phyloP scores from a whole-genome alignment of 1,140 invertebrate genomes.

The Drosophila kanapiae region DNA sequence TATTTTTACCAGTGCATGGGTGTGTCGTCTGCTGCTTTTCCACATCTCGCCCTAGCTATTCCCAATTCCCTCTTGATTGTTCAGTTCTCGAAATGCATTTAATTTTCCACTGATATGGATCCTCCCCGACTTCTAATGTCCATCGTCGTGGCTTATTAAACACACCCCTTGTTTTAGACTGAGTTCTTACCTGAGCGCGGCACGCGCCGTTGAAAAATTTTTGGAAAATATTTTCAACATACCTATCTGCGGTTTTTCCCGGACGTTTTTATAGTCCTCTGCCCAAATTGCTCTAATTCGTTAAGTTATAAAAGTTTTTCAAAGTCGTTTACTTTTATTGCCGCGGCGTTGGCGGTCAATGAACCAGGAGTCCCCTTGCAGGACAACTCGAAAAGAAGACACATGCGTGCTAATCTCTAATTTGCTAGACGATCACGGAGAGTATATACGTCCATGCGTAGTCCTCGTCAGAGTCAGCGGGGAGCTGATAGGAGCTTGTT shows the following conservation, averaged over 20 bases:
- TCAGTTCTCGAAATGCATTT: constrained; percentile 44
- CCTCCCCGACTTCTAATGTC: constrained; percentile 57
- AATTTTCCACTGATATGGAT: constrained; percentile 61
- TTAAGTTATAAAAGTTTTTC: constrained; percentile 74
- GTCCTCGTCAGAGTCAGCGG: constrained; percentile 42
- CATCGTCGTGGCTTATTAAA: constrained; percentile 72
- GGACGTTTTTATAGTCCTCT: constrained; percentile 76
- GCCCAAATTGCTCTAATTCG: constrained; percentile 78
- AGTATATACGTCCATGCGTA: constrained; percentile 31
- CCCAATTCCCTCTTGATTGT: constrained; percentile 18
- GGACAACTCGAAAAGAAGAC: constrained; percentile 59
- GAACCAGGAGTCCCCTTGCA: constrained; percentile 42
- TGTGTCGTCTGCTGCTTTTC: constrained; percentile 4
- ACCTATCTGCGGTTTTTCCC: constrained; percentile 67
- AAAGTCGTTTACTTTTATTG: constrained; percentile 65
- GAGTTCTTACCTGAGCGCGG: constrained; percentile 35
- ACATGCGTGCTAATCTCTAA: constrained; percentile 83
- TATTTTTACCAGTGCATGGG: constrained; percentile 28
- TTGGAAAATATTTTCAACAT: constrained; percentile 44
- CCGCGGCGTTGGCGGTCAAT: constrained; percentile 59
- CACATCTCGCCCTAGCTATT: neutral
- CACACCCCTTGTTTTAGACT: constrained; percentile 35
- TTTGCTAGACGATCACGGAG: constrained; percentile 75
- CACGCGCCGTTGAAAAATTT: constrained; percentile 46
- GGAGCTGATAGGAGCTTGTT: constrained; percentile 65